Percentiles rank a stretch among this genome's conserved stretches.
These are phyloP conservation scores for Horisme vitalbata DNA, from an alignment of 2,888 invertebrate species.

Conservation along the genomic window DNA sequence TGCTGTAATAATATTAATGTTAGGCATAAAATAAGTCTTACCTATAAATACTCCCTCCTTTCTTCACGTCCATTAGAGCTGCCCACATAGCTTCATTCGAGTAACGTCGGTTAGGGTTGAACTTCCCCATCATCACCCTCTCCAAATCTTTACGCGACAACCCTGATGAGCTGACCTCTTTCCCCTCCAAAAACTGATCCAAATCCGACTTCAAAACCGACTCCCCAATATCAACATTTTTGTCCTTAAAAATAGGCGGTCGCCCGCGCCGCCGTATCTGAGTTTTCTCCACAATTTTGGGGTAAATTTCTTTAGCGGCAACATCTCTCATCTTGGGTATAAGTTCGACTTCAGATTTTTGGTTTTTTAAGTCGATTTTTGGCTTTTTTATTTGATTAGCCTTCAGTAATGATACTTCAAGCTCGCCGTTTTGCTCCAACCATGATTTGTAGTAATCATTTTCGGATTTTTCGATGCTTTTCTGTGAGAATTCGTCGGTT, in stretches of 20 bases:
- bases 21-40: slow-evolving; percentile 37
- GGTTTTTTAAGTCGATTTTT: slow-evolving; percentile 51
- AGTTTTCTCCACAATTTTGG: slow-evolving; percentile 59
- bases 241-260: slow-evolving; percentile 74
- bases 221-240: slow-evolving; percentile 71
- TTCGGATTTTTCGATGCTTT: slow-evolving; percentile 54
- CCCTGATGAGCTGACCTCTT: slow-evolving; percentile 77
- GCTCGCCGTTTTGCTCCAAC: slow-evolving; percentile 75
- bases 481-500: slow-evolving; percentile 50
- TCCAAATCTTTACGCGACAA: slow-evolving; percentile 75
- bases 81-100: slow-evolving; percentile 82
- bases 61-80: slow-evolving; percentile 83
- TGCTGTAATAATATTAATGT: no score
- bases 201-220: slow-evolving; percentile 74
- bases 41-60: slow-evolving; percentile 84
- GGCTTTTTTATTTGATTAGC: slow-evolving; percentile 62
- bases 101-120: slow-evolving; percentile 75
- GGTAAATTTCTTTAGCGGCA: slow-evolving; percentile 51
- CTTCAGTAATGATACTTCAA: slow-evolving; percentile 72
- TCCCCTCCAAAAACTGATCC: slow-evolving; percentile 77
- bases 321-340: slow-evolving; percentile 65
- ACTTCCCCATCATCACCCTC: slow-evolving; percentile 80
- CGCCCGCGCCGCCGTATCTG: slow-evolving; percentile 63
- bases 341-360: slow-evolving; percentile 69
- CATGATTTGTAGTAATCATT: slow-evolving; percentile 77